phyloP scores from a whole-genome alignment of 2,113 vertebrate species.

The Brachionichthys hirsutus region DNA sequence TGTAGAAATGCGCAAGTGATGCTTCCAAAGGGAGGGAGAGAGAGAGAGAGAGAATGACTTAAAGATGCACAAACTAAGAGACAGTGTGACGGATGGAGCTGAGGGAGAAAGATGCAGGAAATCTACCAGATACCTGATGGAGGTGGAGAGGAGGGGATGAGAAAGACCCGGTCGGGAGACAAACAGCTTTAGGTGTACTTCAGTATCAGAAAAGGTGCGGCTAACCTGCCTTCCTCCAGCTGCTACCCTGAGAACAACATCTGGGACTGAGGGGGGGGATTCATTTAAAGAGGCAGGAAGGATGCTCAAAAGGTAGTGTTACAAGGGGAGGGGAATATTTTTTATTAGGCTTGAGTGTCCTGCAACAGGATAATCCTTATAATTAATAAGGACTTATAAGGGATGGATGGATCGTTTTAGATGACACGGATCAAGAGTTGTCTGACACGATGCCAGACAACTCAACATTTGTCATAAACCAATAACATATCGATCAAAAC shows the following conservation, averaged over 20 bases:
- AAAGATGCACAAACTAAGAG: background rate
- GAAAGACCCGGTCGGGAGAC: constrained; percentile 12
- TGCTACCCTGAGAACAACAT: constrained; percentile 45
- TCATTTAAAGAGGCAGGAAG: constrained; percentile 45
- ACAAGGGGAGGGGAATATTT: background rate
- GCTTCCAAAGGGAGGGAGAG: background rate
- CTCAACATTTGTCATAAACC: too few species aligned
- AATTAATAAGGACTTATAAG: too few species aligned
- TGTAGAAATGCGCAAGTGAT: constrained; percentile 10
- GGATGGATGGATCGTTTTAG: too few species aligned
- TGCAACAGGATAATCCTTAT: background rate
- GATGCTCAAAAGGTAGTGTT: background rate
- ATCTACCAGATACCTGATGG: background rate
- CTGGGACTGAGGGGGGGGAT: constrained; percentile 19
- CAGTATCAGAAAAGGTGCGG: constrained; percentile 53
- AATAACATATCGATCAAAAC: too few species aligned
- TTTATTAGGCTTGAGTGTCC: background rate
- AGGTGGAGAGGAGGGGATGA: constrained; percentile 9
- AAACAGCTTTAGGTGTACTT: constrained; percentile 33
- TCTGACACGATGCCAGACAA: too few species aligned
- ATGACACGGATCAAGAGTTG: too few species aligned
- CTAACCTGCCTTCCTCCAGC: constrained; percentile 33
- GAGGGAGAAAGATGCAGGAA: background rate
- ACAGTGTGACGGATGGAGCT: constrained; percentile 5
- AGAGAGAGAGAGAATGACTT: background rate